Evolutionary conservation across 92 coral and sea anemone genomes (phyloP), one percentile per base, ranked within the genome.

Genomic region (Zoanthus gigantus): DNA sequence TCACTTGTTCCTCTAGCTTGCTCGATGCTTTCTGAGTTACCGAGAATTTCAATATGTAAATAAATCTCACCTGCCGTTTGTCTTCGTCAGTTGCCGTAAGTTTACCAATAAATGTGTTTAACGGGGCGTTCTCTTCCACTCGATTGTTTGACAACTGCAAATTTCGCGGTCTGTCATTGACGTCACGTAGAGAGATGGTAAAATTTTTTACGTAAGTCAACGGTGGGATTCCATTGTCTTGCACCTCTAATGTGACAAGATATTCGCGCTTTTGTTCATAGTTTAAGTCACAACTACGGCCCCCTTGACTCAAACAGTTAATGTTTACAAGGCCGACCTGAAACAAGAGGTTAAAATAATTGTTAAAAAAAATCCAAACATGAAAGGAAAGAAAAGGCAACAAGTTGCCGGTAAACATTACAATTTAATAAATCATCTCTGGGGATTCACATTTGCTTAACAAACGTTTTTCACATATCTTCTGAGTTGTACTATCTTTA

Each of bases 151-250:
- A 87, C 30, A 97, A 75, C 79, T 88, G 87, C 34, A 97, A 90
- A 45, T 89, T 91, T 75, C 99, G 98, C 57, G 99, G 99, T 74
- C 88, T 88, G 86, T 97, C 99, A 66, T 97, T 97, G 47, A 92
- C 84, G 86, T 97, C 95, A 58, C 94, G 89, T 23, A 97, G 79
- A 78, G 50, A 58, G 83, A 97, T 91, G 23, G 74, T 86, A 63
- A 97, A 63, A 76, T 93, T 80, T n/a, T 76, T 85, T 67, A 89
- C 88, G 60, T 90, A 83, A 17, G 87, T 77, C 76, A 90, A 74
- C 32, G 93, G 91, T 4, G 97, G 98, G 9, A 73, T 88, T 15
- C 99, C 99, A 44, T 91, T 89, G 74, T 97, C 99, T 56, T 96
- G 92, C 9, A 91, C 92, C 76, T 87, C 95, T 45, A 92, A 90